phyloP scores from a whole-genome alignment of 1,140 invertebrate species.

The Protaetia brevitarsis region DNA sequence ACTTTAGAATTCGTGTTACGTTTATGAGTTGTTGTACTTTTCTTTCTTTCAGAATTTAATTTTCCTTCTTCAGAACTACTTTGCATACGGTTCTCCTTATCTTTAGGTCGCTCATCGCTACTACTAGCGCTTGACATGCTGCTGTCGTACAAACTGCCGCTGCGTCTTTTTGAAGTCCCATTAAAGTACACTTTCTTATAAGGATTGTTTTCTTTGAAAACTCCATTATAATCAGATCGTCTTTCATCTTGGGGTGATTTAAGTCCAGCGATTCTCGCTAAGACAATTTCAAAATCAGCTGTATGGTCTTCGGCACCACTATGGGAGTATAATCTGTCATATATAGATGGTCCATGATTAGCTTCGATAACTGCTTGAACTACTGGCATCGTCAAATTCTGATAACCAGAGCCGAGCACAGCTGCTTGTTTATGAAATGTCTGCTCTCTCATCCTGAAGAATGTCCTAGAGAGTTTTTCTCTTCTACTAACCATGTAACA shows the following conservation, averaged over 20 bases:
- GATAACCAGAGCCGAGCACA: conserved; percentile 55
- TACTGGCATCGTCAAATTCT: conserved; percentile 58
- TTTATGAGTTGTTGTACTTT: conserved; percentile 23
- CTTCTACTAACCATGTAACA: conserved; percentile 95
- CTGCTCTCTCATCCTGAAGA: conserved; percentile 83
- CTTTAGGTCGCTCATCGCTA: conserved; percentile 53
- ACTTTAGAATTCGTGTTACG: conserved; percentile 30
- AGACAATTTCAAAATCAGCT: conserved; percentile 67
- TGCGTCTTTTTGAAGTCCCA: conserved; percentile 64
- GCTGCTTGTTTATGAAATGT: conserved; percentile 87
- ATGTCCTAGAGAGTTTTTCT: conserved; percentile 86
- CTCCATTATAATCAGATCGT: conserved; percentile 61
- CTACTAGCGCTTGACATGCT: conserved; percentile 64
- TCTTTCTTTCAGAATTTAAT: conserved; percentile 27
- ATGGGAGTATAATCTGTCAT: conserved; percentile 81
- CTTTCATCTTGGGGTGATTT: conserved; percentile 57
- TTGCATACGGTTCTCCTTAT: conserved; percentile 46
- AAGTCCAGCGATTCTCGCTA: conserved; percentile 67
- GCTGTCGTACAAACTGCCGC: conserved; percentile 61
- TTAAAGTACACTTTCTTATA: conserved; percentile 76
- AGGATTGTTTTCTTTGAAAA: conserved; percentile 62
- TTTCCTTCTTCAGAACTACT: conserved; percentile 46
- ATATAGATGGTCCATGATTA: conserved; percentile 85
- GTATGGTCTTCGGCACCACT: conserved; percentile 62
- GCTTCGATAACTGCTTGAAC: conserved; percentile 76